Evolutionary conservation across 2,888 invertebrate species (phyloP), one percentile per base, ranked within the genome.

Genomic region (Antheraea yamamai): DNA sequence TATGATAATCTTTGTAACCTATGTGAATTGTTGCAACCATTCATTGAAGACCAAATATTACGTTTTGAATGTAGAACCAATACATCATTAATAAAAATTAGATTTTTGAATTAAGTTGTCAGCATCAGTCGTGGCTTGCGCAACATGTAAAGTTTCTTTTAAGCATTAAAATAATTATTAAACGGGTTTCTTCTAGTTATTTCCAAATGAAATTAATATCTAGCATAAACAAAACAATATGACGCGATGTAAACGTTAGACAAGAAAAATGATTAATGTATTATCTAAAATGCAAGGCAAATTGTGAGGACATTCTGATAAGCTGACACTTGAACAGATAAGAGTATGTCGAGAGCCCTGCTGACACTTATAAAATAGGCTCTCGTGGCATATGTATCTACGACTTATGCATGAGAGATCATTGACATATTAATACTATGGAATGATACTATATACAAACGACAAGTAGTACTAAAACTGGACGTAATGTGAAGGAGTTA

Each of bases 321-420:
- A n/a, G 47, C 51, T 66, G 75, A 75, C 75, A 70, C 70, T 73
- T 39, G 39, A 23, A 18, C 55, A 35, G 68, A 73, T 73, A 74
- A 71, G 26, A 75, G 68, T 58, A 55, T 70, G 75, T 73, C 75
- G 68, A 39, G 55, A 52, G 18, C 52, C 72, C 64, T 61, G 61
- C 61, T 73, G 73, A 74, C 74, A 74, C 71, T 73, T 68, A 75
- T 68, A 70, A 70, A 75, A 68, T 75, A 73, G 55, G 75, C 58
- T 73, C 68, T 64, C 58, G 68, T 47, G 75, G 73, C 73, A 66
- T 52, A 66, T 75, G 74, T 71, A 68, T 20, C 30, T 7, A 68
- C 35, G 20, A 68, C 74, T 76, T 77, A 80, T 73, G 72, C 77
- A 61, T 61, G 61, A n/a, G 7, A 61, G 61, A 61, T 61, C 61